Evolutionary conservation across 30 jellyfish, hydroid and myxozoan genomes (phyloP), one percentile per base, ranked within the genome.

Genomic region (Aurelia aurita complex sp. Pacific): DNA sequence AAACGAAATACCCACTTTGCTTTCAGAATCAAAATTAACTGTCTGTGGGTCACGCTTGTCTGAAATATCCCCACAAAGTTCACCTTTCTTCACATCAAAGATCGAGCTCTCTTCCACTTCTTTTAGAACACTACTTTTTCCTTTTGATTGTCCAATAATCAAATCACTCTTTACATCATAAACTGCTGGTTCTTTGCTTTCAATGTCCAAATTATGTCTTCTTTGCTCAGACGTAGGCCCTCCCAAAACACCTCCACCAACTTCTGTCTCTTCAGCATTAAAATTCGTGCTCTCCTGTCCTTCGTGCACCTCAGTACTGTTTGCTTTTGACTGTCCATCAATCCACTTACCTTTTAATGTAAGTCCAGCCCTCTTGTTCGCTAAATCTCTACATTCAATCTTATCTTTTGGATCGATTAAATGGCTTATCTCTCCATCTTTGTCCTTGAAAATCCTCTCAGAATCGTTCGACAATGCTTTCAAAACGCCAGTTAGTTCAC

Each of bases 341-440:
- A 77, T 77, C 68, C 59, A 38, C 10, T 77, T 64, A 77, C 43
- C 78, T 15, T 33, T 29, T 40, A 57, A 62, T 18, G 72, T 38
- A 51, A 46, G 83, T 73, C 83, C 83, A 53, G 64, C 78, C 87
- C 78, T 62, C 68, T 71, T 35, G 65, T 53, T 19, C 14, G 76
- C 5, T 18, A 61, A 77, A 10, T 77, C 78, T 57, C 53, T 62
- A 53, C 78, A 18, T 77, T 77, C 77, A 77, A 63, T 57, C 32
- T 77, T 17, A n/a, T 65, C 87, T 32, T 77, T 77, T 32, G 11
- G 57, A 23, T 62, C 87, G 65, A 40, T 38, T 77, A 77, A 59
- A 34, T 34, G 74, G 87, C 87, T 77, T 40, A 77, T 64, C 77
- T 46, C 68, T 77, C 34, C 51, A 14, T 64, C 68, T 55, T 77